phyloP scores from a whole-genome alignment of 2,113 vertebrate genomes.

The Podarcis muralis region DNA sequence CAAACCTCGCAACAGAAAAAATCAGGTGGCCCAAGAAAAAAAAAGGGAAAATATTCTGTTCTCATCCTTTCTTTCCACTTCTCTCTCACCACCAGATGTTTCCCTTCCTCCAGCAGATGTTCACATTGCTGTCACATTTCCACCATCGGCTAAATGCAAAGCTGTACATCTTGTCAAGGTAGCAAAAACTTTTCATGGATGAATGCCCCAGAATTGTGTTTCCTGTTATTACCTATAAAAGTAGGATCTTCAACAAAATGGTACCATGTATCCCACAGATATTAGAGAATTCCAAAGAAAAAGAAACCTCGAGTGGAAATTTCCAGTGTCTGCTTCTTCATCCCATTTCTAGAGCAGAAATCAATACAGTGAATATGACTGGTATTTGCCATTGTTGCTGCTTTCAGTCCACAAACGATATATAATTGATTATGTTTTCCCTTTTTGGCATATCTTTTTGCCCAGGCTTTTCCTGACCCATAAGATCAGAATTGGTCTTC shows the following conservation, averaged over 20 bases:
- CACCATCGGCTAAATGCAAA: background rate
- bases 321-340: too few species aligned
- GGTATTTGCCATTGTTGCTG: too few species aligned
- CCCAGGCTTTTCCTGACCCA: too few species aligned
- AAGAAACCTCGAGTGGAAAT: too few species aligned
- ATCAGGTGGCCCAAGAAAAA: background rate
- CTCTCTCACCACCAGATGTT: background rate
- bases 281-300: too few species aligned
- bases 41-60: background rate
- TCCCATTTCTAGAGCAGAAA: too few species aligned
- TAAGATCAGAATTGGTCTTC: too few species aligned
- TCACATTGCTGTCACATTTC: background rate
- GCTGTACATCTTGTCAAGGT: background rate
- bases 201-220: background rate
- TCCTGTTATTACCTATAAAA: background rate
- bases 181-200: background rate
- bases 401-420: too few species aligned
- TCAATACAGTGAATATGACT: too few species aligned
- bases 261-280: background rate
- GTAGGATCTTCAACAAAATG: background rate
- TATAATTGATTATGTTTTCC: too few species aligned
- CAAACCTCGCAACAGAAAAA: constrained; percentile 1
- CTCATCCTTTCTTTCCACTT: background rate
- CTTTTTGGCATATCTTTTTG: too few species aligned
- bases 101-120: background rate